Conservation (phyloP, 2,797 vertebrate species). For the Pantherophis vulpinus region DNA sequence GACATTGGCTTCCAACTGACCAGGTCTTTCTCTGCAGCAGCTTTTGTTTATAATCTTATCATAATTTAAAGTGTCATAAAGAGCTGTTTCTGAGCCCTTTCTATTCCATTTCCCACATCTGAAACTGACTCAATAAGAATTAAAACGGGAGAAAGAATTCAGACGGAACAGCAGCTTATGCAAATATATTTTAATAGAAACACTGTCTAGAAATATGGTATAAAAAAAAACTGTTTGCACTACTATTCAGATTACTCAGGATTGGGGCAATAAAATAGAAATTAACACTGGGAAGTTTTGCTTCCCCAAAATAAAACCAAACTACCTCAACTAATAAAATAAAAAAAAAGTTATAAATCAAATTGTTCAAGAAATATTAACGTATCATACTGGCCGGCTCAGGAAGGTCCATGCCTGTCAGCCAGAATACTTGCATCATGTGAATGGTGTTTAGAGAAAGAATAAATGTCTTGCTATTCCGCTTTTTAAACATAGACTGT, state of each 20-base stretch:
- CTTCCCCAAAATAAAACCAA: not conserved
- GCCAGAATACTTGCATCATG: not conserved
- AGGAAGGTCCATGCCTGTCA: not conserved
- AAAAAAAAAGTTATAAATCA: not conserved
- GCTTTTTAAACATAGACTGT: not conserved
- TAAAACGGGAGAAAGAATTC: not conserved
- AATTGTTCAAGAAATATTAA: conserved; percentile 10
- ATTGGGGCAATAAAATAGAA: not conserved
- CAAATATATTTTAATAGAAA: not conserved
- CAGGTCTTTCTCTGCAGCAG: not conserved
- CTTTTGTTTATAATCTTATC: not conserved
- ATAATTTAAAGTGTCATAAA: not conserved
- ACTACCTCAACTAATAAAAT: conserved; percentile 10
- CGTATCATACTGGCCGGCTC: not conserved
- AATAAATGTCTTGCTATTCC: not conserved
- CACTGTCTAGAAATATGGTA: not conserved
- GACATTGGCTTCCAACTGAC: not conserved
- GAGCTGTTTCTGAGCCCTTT: not conserved
- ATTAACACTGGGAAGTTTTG: not conserved
- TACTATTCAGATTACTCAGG: not conserved
- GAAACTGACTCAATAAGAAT: not conserved
- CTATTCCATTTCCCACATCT: not conserved
- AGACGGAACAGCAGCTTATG: conserved; percentile 11
- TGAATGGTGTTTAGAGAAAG: not conserved
- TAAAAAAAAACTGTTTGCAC: not conserved